Evolutionary conservation across 2,888 invertebrate species (phyloP), one percentile per base, ranked within the genome.

Genomic region (Scaptomyza caliginosa): DNA sequence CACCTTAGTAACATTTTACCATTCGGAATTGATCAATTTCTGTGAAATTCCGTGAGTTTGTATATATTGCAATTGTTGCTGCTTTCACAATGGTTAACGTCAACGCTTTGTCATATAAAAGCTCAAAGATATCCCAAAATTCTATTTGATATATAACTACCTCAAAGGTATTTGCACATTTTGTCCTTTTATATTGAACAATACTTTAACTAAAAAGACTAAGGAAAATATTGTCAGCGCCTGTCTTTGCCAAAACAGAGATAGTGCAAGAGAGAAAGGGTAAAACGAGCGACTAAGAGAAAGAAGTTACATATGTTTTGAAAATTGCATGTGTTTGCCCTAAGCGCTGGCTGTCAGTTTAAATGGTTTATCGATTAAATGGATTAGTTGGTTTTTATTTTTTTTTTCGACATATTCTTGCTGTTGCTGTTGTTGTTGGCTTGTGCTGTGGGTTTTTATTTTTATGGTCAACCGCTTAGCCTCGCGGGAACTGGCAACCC

Each of bases 321-420:
- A 3, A 19, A 30, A 40, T 42, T 54, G 28, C 34, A 58, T 32
- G 32, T 46, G 46, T 16, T 11, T 13, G 43, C 45, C 58, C 58
- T 19, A 17, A 23, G 13, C 28, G 17, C 6, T 3, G 7, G 21
- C 59, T 23, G 58, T 36, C 45, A 39, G 36, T 42, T 45, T 17
- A 45, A 32, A 19, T 51, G 56, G 45, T 42, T 63, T 68, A 71
- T 71, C 68, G 68, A 71, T 74, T 71, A 56, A 46, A 28, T 38
- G 50, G 21, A 28, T 57, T 50, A 36, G 28, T 46, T 36, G 46
- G 48, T 34, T 38, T 39, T 11, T 11, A 43, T 17, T 4, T 42
- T 23, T 42, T 36, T n/a, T 24, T 3, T 43, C 21, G n/a, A 17
- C 19, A 10, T 40, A 13, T 40, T 3, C 4, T n/a, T 40, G 19